phyloP scores from a whole-genome alignment of 2,113 vertebrate genomes.

The Tragelaphus strepsiceros region DNA sequence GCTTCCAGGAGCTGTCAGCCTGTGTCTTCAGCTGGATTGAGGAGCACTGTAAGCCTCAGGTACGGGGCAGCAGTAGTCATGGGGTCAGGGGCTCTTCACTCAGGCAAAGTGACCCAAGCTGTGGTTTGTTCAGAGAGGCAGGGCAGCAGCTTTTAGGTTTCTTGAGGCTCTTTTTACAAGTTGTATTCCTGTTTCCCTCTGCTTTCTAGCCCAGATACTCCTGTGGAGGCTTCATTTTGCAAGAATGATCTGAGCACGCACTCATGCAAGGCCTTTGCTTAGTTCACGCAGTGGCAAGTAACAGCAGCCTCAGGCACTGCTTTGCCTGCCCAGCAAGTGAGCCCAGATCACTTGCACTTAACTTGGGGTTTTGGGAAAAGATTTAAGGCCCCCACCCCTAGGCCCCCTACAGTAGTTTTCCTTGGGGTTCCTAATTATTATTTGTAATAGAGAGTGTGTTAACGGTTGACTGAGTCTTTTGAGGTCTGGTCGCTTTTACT shows the following conservation, averaged over 20 bases:
- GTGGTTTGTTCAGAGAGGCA: background rate
- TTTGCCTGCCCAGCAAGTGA: background rate
- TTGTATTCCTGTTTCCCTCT: background rate
- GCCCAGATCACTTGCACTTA: background rate
- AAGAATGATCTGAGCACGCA: too few relatives aligned
- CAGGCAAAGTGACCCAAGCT: background rate
- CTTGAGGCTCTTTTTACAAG: background rate
- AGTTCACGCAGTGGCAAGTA: rapidly evolving
- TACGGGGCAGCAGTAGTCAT: constrained; percentile 47
- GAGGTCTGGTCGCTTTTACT: background rate
- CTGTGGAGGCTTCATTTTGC: background rate
- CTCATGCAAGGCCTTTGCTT: background rate
- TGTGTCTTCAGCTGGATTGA: constrained; percentile 99
- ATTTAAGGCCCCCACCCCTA: background rate
- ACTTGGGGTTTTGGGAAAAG: background rate
- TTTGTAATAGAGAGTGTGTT: background rate
- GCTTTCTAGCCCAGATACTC: background rate
- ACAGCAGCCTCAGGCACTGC: background rate
- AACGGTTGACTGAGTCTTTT: background rate
- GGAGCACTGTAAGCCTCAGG: constrained; percentile 98
- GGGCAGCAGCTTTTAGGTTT: background rate
- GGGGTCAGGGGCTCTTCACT: background rate
- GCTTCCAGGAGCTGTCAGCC: constrained; percentile 96
- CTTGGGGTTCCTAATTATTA: background rate
- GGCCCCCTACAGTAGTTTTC: background rate